Evolutionary conservation across 2,797 vertebrate genomes (phyloP).

Genomic region (Moxostoma hubbsi): DNA sequence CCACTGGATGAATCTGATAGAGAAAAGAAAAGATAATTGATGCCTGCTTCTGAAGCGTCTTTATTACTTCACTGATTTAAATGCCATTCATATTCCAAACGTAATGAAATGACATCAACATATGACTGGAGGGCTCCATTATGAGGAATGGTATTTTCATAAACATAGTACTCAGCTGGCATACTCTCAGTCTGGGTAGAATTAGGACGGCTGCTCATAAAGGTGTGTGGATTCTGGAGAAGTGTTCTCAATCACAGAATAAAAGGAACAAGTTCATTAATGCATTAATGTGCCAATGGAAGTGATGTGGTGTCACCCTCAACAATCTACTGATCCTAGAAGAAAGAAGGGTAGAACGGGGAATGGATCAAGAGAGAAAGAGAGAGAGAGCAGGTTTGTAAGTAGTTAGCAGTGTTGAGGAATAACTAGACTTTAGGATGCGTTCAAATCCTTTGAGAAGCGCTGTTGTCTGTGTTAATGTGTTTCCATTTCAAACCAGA

Average conservation of each 20-base stretch:
- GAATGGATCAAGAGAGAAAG: neutral
- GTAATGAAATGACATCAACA: slow-evolving; percentile 25
- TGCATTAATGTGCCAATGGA: slow-evolving; percentile 26
- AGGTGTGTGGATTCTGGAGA: neutral
- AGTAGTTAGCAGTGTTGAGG: too few species aligned
- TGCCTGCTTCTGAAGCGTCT: neutral
- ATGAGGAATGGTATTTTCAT: slow-evolving; percentile 6
- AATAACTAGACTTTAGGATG: too few species aligned
- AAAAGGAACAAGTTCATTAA: slow-evolving; percentile 55
- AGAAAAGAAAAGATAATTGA: neutral
- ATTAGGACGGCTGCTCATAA: slow-evolving; percentile 26
- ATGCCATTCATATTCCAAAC: slow-evolving; percentile 15
- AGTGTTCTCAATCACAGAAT: slow-evolving; percentile 44
- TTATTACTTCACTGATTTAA: slow-evolving; percentile 31
- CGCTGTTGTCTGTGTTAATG: too few species aligned
- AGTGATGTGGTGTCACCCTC: slow-evolving; percentile 51
- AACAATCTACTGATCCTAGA: slow-evolving; percentile 12
- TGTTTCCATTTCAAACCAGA: too few species aligned
- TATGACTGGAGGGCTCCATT: neutral
- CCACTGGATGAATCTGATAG: too few species aligned
- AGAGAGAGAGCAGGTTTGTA: too few species aligned
- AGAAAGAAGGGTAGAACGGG: neutral
- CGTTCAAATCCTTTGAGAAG: too few species aligned
- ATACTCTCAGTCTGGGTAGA: slow-evolving; percentile 8
- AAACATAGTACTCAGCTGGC: slow-evolving; percentile 10